phyloP scores from a whole-genome alignment of 2,797 vertebrate genomes.

The Staurois parvus region DNA sequence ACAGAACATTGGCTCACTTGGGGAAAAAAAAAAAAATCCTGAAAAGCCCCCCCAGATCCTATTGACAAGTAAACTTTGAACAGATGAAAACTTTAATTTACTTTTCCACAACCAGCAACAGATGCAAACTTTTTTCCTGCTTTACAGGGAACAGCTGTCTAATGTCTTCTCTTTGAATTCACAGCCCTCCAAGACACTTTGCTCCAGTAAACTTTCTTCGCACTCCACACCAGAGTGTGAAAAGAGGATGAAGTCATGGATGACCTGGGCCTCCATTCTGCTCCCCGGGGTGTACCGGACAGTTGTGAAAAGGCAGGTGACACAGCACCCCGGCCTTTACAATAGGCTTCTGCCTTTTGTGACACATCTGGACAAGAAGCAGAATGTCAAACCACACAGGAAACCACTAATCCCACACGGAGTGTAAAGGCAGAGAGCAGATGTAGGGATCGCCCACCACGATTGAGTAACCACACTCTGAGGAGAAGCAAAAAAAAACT shows the following conservation, averaged over 20 bases:
- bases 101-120: background rate
- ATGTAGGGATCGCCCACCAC: background rate
- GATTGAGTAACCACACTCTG: background rate
- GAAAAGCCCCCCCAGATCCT: no score
- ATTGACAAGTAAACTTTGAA: no score
- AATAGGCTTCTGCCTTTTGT: background rate
- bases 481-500: no score
- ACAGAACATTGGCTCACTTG: no score
- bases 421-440: background rate
- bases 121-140: background rate
- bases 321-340: background rate
- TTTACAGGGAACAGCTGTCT: background rate
- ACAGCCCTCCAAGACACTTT: background rate
- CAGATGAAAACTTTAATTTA: no score
- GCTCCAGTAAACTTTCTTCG: background rate
- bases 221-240: background rate
- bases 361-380: background rate
- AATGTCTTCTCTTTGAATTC: background rate
- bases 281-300: background rate
- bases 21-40: no score
- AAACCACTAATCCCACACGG: background rate
- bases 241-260: no score
- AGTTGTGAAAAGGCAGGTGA: conserved; percentile 3
- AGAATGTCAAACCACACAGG: background rate
- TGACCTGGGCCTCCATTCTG: background rate